Percentiles rank a stretch among this genome's conserved stretches.
Evolutionary conservation across 1,140 invertebrate genomes (phyloP).

Genomic region (Mactra quadrangularis): DNA sequence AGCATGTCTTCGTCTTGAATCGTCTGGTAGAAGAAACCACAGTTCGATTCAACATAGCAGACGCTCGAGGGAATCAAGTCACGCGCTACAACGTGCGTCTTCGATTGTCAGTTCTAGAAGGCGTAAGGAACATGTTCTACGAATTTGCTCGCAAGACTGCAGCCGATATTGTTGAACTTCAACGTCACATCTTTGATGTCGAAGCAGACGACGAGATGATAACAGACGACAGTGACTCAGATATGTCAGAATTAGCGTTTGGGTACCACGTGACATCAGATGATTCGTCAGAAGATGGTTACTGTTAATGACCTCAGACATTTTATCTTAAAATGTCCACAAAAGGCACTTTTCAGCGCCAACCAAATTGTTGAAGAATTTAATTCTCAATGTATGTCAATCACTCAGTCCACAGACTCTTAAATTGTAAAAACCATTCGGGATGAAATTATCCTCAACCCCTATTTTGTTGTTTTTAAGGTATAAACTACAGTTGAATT

Average conservation of each 20-base stretch:
- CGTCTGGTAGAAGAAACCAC: constrained; percentile 42
- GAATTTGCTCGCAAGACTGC: constrained; percentile 61
- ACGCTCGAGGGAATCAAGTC: not conserved
- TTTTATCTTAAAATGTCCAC: not conserved
- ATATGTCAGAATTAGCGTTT: constrained; percentile 19
- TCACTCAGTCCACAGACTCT: too few species aligned
- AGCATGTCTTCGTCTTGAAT: constrained; percentile 37
- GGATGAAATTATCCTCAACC: too few species aligned
- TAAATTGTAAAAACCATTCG: too few species aligned
- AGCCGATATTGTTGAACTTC: constrained; percentile 46
- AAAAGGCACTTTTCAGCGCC: constrained; percentile 54
- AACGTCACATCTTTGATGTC: constrained; percentile 9
- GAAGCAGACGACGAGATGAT: not conserved
- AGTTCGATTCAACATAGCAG: constrained; percentile 9
- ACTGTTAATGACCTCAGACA: not conserved
- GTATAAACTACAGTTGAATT: too few species aligned
- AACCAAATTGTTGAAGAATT: constrained; percentile 16
- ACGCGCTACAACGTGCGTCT: constrained; percentile 56
- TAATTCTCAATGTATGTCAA: not conserved
- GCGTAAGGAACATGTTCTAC: constrained; percentile 59
- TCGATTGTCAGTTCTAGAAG: constrained; percentile 49
- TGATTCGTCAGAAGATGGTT: not conserved
- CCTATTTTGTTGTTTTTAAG: too few species aligned
- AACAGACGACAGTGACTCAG: constrained; percentile 35
- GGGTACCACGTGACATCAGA: not conserved